A percentile compares a stretch with the other conserved stretches of the same genome.
phyloP scores from a whole-genome alignment of 2,797 vertebrate species.

The Poecilia wingei region DNA sequence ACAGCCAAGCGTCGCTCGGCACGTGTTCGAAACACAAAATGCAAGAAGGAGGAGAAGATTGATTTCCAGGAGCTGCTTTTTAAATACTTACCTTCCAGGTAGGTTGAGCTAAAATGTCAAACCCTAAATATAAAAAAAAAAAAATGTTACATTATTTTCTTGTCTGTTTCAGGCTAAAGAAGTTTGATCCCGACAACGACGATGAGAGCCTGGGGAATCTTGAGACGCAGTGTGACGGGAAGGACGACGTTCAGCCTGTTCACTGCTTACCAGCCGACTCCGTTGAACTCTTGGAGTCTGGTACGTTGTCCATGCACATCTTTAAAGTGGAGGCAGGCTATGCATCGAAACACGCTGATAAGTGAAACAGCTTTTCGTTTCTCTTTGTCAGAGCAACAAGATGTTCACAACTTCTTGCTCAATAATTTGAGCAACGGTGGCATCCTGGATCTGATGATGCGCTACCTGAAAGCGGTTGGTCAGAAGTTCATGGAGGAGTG shows the following conservation, averaged over 20 bases:
- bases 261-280: slow-evolving; percentile 81
- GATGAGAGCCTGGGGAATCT: slow-evolving; percentile 91
- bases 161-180: slow-evolving; percentile 84
- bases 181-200: slow-evolving; percentile 92
- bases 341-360: not conserved
- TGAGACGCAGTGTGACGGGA: slow-evolving; percentile 86
- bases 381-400: slow-evolving; percentile 85
- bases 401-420: slow-evolving; percentile 91
- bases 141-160: not conserved
- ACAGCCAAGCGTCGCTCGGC: slow-evolving; percentile 96
- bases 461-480: slow-evolving; percentile 92
- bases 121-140: not conserved
- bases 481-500: slow-evolving; percentile 90
- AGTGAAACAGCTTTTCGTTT: slow-evolving; percentile 3
- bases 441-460: slow-evolving; percentile 93
- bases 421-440: slow-evolving; percentile 91
- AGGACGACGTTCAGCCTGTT: slow-evolving; percentile 82
- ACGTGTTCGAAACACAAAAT: slow-evolving; percentile 95
- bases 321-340: not conserved
- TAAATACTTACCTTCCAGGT: slow-evolving; percentile 97
- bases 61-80: slow-evolving; percentile 96
- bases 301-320: slow-evolving; percentile 66
- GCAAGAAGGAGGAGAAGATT: slow-evolving; percentile 98
- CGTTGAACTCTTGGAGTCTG: slow-evolving; percentile 89
- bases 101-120: not conserved